Evolutionary conservation across 2,113 vertebrate genomes (phyloP).

Genomic region (Numida meleagris): DNA sequence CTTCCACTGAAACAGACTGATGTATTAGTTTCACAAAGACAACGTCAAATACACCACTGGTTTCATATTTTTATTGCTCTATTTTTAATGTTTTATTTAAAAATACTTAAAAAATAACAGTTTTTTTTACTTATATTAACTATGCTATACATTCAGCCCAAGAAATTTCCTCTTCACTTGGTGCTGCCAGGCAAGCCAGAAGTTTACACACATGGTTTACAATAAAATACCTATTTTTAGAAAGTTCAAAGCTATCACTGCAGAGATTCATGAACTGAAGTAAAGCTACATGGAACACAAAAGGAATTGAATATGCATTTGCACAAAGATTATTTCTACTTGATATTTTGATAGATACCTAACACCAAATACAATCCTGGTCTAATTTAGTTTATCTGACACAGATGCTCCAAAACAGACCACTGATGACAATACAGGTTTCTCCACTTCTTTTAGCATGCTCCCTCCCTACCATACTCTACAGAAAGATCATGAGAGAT

Average conservation of each 20-base stretch:
- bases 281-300: background rate
- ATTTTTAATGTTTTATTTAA: background rate
- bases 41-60: too few relatives aligned
- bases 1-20: background rate
- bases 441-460: fast-evolving
- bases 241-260: background rate
- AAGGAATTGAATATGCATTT: background rate
- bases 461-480: background rate
- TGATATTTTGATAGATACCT: background rate
- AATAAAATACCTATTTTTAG: background rate
- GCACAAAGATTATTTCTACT: background rate
- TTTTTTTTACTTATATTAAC: background rate
- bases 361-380: background rate
- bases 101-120: background rate
- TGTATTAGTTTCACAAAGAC: background rate
- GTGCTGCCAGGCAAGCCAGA: background rate
- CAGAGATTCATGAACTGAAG: background rate
- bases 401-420: background rate
- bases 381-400: background rate
- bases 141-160: background rate
- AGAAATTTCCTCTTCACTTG: background rate
- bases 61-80: background rate
- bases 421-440: background rate
- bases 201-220: background rate
- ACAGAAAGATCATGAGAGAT: background rate